Base-by-base conservation (phyloP, 2,888 invertebrate species). In the Cephonodes hylas region DNA sequence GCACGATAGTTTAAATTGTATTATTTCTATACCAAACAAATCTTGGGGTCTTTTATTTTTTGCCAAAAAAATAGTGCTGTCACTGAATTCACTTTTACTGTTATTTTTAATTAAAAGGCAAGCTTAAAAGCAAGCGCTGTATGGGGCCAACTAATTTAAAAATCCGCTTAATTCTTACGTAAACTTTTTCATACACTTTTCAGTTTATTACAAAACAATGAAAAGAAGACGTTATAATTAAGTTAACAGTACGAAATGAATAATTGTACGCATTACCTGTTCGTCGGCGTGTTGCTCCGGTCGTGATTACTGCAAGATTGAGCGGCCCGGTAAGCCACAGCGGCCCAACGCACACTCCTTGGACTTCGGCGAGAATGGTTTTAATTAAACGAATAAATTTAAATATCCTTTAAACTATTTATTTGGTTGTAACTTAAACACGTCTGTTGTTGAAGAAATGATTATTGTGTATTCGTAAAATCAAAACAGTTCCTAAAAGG, bases 301-400 rank as follows among this genome's bases (percentile, higher is more conserved):
- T 65, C 68, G 67, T 61, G 64, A 62, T 65, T 67, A 65, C 70
- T 67, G 64, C 73, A 72, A 73, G 73, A 79, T 78, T 80, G 71
- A 68, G 45, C 65, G 42, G 31, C 42, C 8, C 60, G 42, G 60
- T 61, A 64, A 65, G 53, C 53, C 31, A 10, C 53, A n/a, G 45
- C 2, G 46, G n/a, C 23, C 18, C 27, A 8, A 53, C 31, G 27
- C 4, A 31, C 31, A 53, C 18, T 27, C 18, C 27, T 10, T 27
- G 27, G 8, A 27, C 25, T 34, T 34, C 10, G 18, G 15, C 46
- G 44, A 64, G 66, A 61, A 63, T 61, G 46, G 48, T 58, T 61
- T 66, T 66, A 71, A 67, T 73, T 59, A 65, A 71, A 63, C 68
- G 64, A 67, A 72, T 71, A 67, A 34, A 72, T 72, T 72, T 69